A percentile compares a stretch with the other conserved stretches of the same genome.
Conservation (phyloP, 2,113 vertebrate genomes). For the Sinocyclocheilus rhinocerous region DNA sequence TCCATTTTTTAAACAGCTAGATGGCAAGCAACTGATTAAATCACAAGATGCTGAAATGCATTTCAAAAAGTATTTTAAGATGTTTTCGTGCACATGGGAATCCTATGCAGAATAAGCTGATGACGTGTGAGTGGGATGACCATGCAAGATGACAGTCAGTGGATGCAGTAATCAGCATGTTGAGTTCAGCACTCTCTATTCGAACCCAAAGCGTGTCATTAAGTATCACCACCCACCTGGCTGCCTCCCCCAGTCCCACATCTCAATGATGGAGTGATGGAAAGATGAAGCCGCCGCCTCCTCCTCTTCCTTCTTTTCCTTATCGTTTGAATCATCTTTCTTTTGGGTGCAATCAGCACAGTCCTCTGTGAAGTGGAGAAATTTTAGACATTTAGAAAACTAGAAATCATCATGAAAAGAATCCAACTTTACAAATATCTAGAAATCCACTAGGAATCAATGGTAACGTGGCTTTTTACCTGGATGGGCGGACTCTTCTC, state of each 20-base stretch:
- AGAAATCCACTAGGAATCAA: not conserved
- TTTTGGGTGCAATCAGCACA: conserved; percentile 86
- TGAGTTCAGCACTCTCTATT: conserved; percentile 39
- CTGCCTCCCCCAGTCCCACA: conserved; percentile 96
- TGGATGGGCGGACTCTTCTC: conserved; percentile 83
- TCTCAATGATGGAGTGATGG: conserved; percentile 93
- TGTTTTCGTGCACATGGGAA: not conserved
- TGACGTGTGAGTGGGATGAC: conserved; percentile 35
- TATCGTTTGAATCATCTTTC: conserved; percentile 94
- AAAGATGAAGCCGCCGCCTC: conserved; percentile 69
- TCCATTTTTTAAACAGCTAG: not conserved
- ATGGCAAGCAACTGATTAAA: not conserved
- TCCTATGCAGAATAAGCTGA: not conserved
- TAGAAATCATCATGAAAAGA: not conserved
- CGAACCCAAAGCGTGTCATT: not conserved
- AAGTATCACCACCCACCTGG: conserved; percentile 83
- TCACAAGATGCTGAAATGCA: not conserved
- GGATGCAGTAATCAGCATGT: conserved; percentile 32
- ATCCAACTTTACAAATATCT: not conserved
- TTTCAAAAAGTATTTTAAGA: not conserved
- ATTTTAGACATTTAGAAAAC: not conserved
- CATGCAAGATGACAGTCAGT: conserved; percentile 30
- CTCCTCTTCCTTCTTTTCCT: conserved; percentile 98
- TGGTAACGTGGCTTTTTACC: conserved; percentile 64
- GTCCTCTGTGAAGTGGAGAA: conserved; percentile 79